Percentiles rank a stretch among this genome's conserved stretches.
Conservation (phyloP, 2,113 vertebrate genomes). For the Rhynchomys soricoides region DNA sequence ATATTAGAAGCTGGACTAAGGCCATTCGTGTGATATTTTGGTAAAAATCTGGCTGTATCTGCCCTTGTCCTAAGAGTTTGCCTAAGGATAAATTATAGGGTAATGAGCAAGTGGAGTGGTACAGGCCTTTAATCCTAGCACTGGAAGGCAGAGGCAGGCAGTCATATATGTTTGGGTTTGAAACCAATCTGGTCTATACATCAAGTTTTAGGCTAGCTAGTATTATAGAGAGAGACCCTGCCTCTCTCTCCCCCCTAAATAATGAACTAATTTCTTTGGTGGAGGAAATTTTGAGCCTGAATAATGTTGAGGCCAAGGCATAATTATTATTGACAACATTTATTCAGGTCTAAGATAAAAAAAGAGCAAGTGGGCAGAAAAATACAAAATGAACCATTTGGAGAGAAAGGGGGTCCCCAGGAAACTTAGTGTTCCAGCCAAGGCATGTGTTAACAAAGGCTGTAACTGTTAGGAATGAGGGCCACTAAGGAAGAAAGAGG, state of each 20-base stretch:
- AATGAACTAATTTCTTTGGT: neutral
- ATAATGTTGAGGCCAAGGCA: neutral
- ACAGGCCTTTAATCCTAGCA: neutral
- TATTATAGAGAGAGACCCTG: too few relatives aligned
- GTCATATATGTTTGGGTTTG: neutral
- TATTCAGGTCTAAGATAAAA: neutral
- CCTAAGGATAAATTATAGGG: neutral
- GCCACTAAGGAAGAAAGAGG: neutral
- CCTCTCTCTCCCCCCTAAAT: too few relatives aligned
- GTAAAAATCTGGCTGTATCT: neutral
- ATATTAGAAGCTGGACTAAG: neutral
- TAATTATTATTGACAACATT: neutral
- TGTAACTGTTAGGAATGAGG: neutral
- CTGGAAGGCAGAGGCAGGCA: neutral
- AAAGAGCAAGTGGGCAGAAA: neutral
- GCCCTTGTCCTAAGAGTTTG: neutral
- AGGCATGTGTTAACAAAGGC: neutral
- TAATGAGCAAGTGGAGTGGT: neutral
- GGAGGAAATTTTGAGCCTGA: neutral
- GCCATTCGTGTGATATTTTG: neutral
- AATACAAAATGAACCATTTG: neutral
- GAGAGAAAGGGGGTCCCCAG: neutral
- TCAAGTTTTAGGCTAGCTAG: neutral
- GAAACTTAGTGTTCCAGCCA: neutral
- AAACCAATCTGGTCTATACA: neutral